A percentile compares a stretch with the other conserved stretches of the same genome.
phyloP scores from a whole-genome alignment of 2,888 invertebrate species.

The Papilio gigon region DNA sequence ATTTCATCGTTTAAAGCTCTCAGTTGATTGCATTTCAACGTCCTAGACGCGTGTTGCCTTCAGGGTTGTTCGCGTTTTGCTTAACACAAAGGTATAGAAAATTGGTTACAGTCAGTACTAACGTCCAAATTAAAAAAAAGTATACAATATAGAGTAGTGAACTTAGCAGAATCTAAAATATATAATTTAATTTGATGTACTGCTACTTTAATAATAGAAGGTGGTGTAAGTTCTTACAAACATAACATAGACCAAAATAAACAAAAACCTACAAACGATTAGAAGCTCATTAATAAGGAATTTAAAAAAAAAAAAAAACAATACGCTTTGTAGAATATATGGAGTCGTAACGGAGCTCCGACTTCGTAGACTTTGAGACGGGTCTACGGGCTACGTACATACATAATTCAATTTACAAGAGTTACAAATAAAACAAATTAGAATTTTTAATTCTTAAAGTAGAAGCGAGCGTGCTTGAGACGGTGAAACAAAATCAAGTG shows the following conservation, averaged over 20 bases:
- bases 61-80: conserved; percentile 39
- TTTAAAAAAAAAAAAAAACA: neutral
- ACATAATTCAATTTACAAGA: conserved; percentile 8
- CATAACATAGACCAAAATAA: neutral
- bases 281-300: neutral
- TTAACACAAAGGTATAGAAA: neutral
- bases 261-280: neutral
- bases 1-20: conserved; percentile 47
- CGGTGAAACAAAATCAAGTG: conserved; percentile 27
- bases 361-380: neutral
- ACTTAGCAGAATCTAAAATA: too few relatives aligned
- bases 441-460: neutral
- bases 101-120: neutral
- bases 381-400: neutral
- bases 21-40: conserved; percentile 53
- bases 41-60: conserved; percentile 41
- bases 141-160: too few relatives aligned
- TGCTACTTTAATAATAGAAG: too few relatives aligned
- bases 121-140: conserved; percentile 3
- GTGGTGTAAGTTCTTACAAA: too few relatives aligned
- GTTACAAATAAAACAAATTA: conserved; percentile 11
- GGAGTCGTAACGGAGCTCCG: neutral
- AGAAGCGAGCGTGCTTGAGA: neutral
- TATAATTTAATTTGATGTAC: too few relatives aligned
- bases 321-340: neutral